Conservation (phyloP, 2,888 invertebrate genomes). For the Panorpa germanica region DNA sequence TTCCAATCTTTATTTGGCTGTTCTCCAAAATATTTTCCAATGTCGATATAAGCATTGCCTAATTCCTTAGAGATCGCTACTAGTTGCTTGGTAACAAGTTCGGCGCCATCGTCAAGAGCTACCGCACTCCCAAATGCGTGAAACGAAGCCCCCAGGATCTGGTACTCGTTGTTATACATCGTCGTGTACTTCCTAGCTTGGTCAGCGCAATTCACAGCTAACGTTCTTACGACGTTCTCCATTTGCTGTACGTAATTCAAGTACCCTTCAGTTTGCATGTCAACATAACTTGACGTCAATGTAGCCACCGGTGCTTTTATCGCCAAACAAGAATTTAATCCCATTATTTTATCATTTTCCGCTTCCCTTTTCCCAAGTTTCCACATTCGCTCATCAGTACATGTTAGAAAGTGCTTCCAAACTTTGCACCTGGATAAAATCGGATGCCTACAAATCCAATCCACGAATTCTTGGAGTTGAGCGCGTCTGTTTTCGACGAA, state of each 20-base stretch:
- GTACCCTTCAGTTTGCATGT: slow-evolving; percentile 69
- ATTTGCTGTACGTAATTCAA: slow-evolving; percentile 64
- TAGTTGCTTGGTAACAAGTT: no score
- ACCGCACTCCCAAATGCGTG: slow-evolving; percentile 68
- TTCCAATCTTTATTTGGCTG: slow-evolving; percentile 84
- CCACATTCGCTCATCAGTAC: slow-evolving; percentile 95
- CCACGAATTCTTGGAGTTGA: slow-evolving; percentile 89
- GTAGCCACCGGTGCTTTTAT: slow-evolving; percentile 69
- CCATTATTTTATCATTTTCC: slow-evolving; percentile 80
- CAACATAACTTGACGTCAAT: slow-evolving; percentile 52
- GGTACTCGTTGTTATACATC: slow-evolving; percentile 64
- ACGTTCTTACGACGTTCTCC: slow-evolving; percentile 71
- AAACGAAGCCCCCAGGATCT: slow-evolving; percentile 77
- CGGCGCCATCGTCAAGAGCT: slow-evolving; percentile 63
- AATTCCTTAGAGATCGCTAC: no score
- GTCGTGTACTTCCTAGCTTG: no score
- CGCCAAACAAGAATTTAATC: slow-evolving; percentile 80
- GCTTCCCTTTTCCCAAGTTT: slow-evolving; percentile 90
- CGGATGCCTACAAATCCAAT: slow-evolving; percentile 93
- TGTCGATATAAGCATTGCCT: slow-evolving; percentile 77
- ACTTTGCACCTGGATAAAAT: slow-evolving; percentile 81
- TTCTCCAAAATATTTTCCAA: slow-evolving; percentile 77
- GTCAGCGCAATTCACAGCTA: slow-evolving; percentile 51
- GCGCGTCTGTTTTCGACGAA: slow-evolving; percentile 88
- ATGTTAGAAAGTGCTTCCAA: slow-evolving; percentile 93